Percentiles rank a stretch among this genome's conserved stretches.
phyloP scores from a whole-genome alignment of 2,113 vertebrate genomes.

The Aldabrachelys gigantea region DNA sequence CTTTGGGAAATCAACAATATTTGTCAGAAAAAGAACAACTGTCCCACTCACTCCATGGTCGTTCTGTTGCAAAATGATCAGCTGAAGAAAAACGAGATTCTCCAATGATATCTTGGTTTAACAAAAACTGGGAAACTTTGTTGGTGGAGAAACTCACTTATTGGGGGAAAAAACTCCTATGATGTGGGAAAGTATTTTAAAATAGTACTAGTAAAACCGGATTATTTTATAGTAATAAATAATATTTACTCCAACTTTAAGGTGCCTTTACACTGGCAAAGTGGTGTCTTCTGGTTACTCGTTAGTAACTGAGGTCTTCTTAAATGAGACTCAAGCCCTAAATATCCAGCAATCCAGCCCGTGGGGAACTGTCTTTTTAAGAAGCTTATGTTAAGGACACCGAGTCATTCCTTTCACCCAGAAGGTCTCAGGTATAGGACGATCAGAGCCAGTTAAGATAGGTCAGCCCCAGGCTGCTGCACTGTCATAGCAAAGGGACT shows the following conservation, averaged over 20 bases:
- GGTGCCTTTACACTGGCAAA: not conserved
- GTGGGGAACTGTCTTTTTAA: not conserved
- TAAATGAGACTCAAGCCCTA: not conserved
- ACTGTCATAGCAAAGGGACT: not conserved
- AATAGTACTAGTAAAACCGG: not conserved
- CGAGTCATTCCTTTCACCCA: no score
- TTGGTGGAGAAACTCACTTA: not conserved
- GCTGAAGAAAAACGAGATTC: not conserved
- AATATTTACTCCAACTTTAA: not conserved
- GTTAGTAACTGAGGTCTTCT: not conserved
- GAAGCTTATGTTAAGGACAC: not conserved
- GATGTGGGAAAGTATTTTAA: not conserved
- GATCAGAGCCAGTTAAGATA: not conserved
- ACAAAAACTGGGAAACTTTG: slow-evolving; percentile 35
- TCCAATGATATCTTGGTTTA: slow-evolving; percentile 55
- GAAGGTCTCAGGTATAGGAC: not conserved
- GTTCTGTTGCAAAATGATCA: slow-evolving; percentile 31
- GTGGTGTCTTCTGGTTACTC: not conserved
- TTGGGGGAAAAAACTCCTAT: not conserved
- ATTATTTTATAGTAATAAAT: not conserved
- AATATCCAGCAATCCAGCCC: not conserved
- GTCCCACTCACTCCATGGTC: not conserved
- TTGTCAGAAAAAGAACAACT: rapidly evolving
- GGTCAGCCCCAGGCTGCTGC: no score
- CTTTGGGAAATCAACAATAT: not conserved